Evolutionary conservation across 2,888 invertebrate species (phyloP), one percentile per base, ranked within the genome.

Genomic region (Spodoptera picta): DNA sequence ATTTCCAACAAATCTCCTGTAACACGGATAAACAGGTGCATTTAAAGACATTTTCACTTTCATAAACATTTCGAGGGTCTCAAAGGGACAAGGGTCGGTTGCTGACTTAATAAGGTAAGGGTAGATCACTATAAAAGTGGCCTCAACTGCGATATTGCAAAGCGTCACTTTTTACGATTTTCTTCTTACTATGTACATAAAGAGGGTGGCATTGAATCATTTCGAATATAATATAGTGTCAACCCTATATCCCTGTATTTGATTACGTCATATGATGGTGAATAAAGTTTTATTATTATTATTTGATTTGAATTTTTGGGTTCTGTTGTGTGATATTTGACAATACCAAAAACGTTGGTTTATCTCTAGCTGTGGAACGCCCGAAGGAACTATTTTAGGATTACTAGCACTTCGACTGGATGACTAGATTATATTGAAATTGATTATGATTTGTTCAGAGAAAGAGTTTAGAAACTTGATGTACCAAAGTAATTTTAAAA

Each of bases 11-110:
- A 83, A 84, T 83, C 76, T 80, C 65, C 72, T 63, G 81, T 83
- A 83, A 84, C 80, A 73, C 44, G 57, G 81, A 83, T 80, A 85
- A 89, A 86, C 91, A 91, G 90, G 90, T 91, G 91, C 87, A 88
- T 84, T 88, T 87, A 87, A 90, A 83, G 84, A 86, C 85, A 86
- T 90, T 90, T 83, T 88, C 87, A 87, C 88, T 87, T 88, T 88
- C 84, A 88, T 90, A 89, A 90, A 87, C 87, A 86, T 88, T 86
- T 86, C 74, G 76, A 83, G 82, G 74, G 75, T 70, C 75, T 53
- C 45, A 24, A 75, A 68, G 66, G 72, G 48, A 85, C 84, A 87
- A 88, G 85, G 89, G 90, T 86, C 85, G 85, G 82, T 82, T 78
- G 82, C 87, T 83, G 89, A 88, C 90, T 90, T 91, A 90, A 91